phyloP scores from a whole-genome alignment of 2,113 vertebrate genomes.

The Callocephalon fimbriatum region DNA sequence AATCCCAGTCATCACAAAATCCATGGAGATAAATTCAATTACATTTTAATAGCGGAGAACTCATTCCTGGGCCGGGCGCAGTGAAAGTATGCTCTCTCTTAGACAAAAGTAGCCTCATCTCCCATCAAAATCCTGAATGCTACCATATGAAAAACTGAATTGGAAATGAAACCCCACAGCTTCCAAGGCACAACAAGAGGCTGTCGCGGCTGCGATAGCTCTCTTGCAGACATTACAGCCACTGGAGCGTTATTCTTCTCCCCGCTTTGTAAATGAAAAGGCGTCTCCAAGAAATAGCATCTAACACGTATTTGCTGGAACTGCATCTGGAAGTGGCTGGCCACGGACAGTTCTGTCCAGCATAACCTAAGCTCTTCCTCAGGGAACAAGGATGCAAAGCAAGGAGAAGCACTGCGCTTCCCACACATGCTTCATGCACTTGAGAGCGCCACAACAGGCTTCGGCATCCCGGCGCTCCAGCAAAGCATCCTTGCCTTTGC shows the following conservation, averaged over 20 bases:
- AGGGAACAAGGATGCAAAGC: not conserved
- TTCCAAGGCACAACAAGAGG: not conserved
- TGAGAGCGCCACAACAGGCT: not conserved
- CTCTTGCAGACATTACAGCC: not conserved
- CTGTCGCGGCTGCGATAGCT: not conserved
- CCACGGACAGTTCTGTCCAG: not conserved
- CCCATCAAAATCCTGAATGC: conserved; percentile 29
- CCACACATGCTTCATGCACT: accelerated
- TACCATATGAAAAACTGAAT: conserved; percentile 45
- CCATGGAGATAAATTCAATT: conserved; percentile 45
- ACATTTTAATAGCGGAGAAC: conserved; percentile 39
- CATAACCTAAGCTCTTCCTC: not conserved
- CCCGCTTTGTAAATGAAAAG: not conserved
- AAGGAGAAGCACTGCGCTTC: not conserved
- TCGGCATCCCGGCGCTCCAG: accelerated
- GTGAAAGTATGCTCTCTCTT: conserved; percentile 53
- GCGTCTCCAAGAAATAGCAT: not conserved
- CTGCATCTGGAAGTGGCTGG: not conserved
- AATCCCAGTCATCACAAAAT: conserved; percentile 40
- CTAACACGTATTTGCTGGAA: not conserved
- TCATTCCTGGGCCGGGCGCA: not conserved
- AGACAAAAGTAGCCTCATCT: conserved; percentile 29
- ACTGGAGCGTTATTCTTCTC: not conserved
- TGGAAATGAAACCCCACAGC: not conserved
- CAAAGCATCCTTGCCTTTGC: accelerated